Conservation (phyloP, 2,888 invertebrate species). For the Therioaphis trifolii region DNA sequence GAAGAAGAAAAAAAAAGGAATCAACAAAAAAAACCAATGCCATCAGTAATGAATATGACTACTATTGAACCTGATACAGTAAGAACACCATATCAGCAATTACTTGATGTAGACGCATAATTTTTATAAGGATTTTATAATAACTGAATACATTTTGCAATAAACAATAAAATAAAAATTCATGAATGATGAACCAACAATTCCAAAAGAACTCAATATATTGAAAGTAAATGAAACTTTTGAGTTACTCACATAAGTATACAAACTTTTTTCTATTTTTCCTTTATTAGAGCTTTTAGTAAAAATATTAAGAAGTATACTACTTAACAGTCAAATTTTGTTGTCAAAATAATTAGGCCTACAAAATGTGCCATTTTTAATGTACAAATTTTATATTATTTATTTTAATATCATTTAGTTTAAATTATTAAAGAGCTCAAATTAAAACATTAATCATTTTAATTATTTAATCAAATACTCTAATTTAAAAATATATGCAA, state of each 20-base stretch:
- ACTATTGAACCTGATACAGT: constrained; percentile 51
- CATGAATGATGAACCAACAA: neutral
- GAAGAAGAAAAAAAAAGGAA: constrained; percentile 80
- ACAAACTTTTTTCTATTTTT: too few relatives aligned
- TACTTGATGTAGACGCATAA: constrained; percentile 54
- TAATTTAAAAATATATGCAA: too few relatives aligned
- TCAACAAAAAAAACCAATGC: constrained; percentile 65
- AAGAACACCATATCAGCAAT: constrained; percentile 58
- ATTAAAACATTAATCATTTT: constrained; percentile 21
- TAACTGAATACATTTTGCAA: neutral
- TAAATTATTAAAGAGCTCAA: constrained; percentile 21
- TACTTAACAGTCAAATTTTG: neutral
- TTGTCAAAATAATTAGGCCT: constrained; percentile 15
- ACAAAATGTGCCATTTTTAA: constrained; percentile 43
- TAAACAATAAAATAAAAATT: neutral
- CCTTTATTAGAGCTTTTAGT: too few relatives aligned
- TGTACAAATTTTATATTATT: neutral
- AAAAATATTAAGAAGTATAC: too few relatives aligned
- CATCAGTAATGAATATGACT: constrained; percentile 29
- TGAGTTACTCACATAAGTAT: neutral
- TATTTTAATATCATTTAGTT: constrained; percentile 7
- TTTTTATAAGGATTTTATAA: neutral
- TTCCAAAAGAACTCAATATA: neutral
- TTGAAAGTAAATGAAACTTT: constrained; percentile 2
- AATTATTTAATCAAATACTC: too few relatives aligned